These are phyloP conservation scores for Drosophila meridionalis DNA, from an alignment of 2,888 invertebrate species.

Conservation along the genomic window DNA sequence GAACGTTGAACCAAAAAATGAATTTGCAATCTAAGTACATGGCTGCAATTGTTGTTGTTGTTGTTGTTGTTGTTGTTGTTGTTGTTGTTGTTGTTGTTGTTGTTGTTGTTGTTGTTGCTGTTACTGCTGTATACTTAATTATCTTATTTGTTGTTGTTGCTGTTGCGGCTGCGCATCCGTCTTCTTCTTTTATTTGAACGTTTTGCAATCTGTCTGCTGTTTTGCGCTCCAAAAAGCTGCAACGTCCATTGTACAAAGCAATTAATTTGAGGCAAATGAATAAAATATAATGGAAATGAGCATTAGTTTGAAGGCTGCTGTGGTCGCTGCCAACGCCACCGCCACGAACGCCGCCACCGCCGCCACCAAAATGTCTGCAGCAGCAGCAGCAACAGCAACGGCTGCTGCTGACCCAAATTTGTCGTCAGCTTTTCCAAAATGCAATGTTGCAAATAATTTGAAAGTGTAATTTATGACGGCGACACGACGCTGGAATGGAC, in stretches of 20 bases:
- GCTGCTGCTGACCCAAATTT: conserved; percentile 56
- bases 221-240: conserved; percentile 64
- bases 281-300: conserved; percentile 63
- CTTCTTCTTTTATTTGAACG: conserved; percentile 21
- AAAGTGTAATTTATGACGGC: conserved; percentile 68
- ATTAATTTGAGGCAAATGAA: conserved; percentile 66
- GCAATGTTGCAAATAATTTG: conserved; percentile 66
- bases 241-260: conserved; percentile 55
- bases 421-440: conserved; percentile 59
- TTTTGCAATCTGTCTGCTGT: conserved; percentile 45
- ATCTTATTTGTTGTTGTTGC: neutral
- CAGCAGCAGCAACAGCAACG: conserved; percentile 7
- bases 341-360: neutral
- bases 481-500: conserved; percentile 58
- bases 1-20: conserved; percentile 68
- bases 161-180: conserved; percentile 44
- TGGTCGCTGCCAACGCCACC: conserved; percentile 22
- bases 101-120: conserved; percentile 20
- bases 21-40: conserved; percentile 60
- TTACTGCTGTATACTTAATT: neutral
- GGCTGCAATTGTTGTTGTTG: conserved; percentile 14
- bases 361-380: neutral
- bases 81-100: conserved; percentile 22
- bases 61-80: conserved; percentile 4
- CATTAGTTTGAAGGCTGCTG: conserved; percentile 57